These are phyloP conservation scores for Hoplostethus atlanticus DNA, from an alignment of 2,797 vertebrate genomes.

Conservation along the genomic window DNA sequence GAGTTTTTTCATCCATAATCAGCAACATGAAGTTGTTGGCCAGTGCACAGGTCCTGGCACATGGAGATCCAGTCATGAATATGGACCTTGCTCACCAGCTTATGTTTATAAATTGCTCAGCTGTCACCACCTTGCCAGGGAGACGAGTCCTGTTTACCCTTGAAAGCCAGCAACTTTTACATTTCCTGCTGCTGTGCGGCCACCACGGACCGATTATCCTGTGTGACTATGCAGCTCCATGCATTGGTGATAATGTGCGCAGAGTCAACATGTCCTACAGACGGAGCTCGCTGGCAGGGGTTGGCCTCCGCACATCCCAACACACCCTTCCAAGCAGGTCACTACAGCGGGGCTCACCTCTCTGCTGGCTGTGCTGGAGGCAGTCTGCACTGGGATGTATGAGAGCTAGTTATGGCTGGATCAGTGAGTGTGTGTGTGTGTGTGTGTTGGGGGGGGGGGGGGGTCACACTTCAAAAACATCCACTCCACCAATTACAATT, in stretches of 20 bases:
- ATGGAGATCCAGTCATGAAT: slow-evolving; percentile 54
- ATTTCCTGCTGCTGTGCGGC: slow-evolving; percentile 75
- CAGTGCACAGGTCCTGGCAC: slow-evolving; percentile 15
- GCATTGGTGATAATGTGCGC: slow-evolving; percentile 82
- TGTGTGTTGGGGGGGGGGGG: neutral
- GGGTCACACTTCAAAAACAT: neutral
- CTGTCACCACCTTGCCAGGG: slow-evolving; percentile 62
- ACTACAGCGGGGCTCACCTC: slow-evolving; percentile 40
- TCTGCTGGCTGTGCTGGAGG: slow-evolving; percentile 29
- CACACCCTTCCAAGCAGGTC: slow-evolving; percentile 54
- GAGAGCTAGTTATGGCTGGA: neutral
- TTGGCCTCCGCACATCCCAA: slow-evolving; percentile 53
- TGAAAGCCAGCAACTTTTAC: slow-evolving; percentile 82
- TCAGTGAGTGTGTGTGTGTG: slow-evolving; percentile 1
- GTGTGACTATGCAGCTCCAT: slow-evolving; percentile 86
- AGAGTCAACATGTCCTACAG: slow-evolving; percentile 85
- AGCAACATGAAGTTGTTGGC: slow-evolving; percentile 13
- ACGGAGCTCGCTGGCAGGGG: slow-evolving; percentile 65
- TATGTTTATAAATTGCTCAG: slow-evolving; percentile 70
- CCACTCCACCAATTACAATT: neutral
- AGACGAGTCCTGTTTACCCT: slow-evolving; percentile 83
- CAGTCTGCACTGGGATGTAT: neutral
- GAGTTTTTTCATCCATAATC: slow-evolving; percentile 11
- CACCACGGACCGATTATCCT: slow-evolving; percentile 82
- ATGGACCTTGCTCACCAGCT: slow-evolving; percentile 53